Evolutionary conservation across 2,888 invertebrate species (phyloP).

Genomic region (Acleris emargana): DNA sequence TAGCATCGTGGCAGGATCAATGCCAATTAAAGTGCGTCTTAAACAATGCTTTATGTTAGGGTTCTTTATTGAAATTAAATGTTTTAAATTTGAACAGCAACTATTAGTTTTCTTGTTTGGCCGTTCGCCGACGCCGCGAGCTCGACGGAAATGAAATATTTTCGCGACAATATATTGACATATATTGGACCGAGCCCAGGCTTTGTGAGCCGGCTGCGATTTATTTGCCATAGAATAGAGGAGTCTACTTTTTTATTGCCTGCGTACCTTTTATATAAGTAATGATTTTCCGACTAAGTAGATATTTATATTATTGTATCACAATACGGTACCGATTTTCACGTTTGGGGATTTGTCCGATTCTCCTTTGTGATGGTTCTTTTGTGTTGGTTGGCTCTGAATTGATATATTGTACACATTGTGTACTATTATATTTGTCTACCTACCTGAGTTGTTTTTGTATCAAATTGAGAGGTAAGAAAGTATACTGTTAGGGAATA

Average conservation of each 20-base stretch:
- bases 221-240: constrained; percentile 54
- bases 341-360: constrained; percentile 25
- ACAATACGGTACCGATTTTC: constrained; percentile 33
- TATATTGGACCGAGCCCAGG: constrained; percentile 50
- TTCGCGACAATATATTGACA: constrained; percentile 58
- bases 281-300: constrained; percentile 38
- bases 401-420: constrained; percentile 30
- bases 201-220: constrained; percentile 54
- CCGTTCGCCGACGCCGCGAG: constrained; percentile 1
- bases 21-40: no score
- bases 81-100: constrained; percentile 17
- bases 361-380: constrained; percentile 26
- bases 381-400: constrained; percentile 26
- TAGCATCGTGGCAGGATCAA: no score
- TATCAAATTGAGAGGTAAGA: not conserved
- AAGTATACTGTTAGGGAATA: no score
- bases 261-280: constrained; percentile 42
- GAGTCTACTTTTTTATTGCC: constrained; percentile 50
- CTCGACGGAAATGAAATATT: constrained; percentile 56
- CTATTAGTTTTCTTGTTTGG: constrained; percentile 14
- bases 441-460: not conserved
- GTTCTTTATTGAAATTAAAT: not conserved
- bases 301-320: constrained; percentile 33
- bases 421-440: not conserved
- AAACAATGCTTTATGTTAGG: not conserved